Base-by-base conservation (phyloP, 2,888 invertebrate species). In the Andrena fulva region DNA sequence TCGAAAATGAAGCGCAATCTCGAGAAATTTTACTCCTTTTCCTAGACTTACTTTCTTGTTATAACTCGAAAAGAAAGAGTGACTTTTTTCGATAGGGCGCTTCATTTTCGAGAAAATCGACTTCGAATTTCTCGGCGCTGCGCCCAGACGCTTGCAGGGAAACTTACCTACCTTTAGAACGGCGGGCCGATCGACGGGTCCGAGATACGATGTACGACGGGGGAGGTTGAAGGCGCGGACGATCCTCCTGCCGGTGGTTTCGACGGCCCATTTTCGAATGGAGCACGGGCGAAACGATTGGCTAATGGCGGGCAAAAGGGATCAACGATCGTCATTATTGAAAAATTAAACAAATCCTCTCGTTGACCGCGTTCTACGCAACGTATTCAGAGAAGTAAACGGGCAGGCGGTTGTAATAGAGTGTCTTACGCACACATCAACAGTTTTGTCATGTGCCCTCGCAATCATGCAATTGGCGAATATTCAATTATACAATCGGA, bases 401-500 rank as follows among this genome's bases (percentile, higher is more conserved):
- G 71, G 70, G 56, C 24, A 56, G 71, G 81, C 20, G 3, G 56
- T 33, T 71, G 56, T 20, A 72, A 63, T 77, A 68, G 67, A 82
- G 77, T 70, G 70, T 70, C 75, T 76, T 71, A 59, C 77, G 29
- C 52, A 88, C 82, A 69, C 74, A 66, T 56, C 82, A 68, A 90
- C 90, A 89, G 90, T 90, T 90, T 92, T 91, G 91, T 89, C 92
- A 92, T 91, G 91, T 91, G 92, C 90, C 90, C 89, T 86, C 82
- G 91, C 92, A 92, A 93, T 93, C 92, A 92, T 91, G 85, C 92
- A 93, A 93, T 93, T 93, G 92, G 91, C 90, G 92, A 93, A 93
- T 93, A 93, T 93, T 93, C 92, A 93, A 93, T 93, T 92, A 92
- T 91, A 92, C 91, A 92, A 93, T 93, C 92, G 91, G 92, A 93